Conservation (phyloP, 1,140 invertebrate species). For the Phymorhynchus buccinoides region DNA sequence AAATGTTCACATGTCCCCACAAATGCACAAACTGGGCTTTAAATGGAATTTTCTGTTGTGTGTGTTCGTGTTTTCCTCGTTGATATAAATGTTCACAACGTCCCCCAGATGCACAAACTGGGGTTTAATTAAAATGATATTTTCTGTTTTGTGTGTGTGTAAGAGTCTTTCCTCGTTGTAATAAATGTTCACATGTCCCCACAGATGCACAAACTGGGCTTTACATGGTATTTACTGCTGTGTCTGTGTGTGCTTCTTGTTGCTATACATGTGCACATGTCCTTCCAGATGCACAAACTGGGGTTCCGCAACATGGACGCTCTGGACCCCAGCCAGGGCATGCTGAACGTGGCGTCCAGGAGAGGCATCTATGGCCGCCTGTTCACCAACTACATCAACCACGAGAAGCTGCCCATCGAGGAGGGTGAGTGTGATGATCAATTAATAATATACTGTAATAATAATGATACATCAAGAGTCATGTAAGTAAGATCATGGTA, state of each 20-base stretch:
- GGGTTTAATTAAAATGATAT: not conserved
- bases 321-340: slow-evolving; percentile 64
- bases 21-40: too few species aligned
- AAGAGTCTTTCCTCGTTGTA: too few species aligned
- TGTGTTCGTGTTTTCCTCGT: too few species aligned
- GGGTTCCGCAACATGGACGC: slow-evolving; percentile 62
- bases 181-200: not conserved
- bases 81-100: too few species aligned
- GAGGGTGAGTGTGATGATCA: slow-evolving; percentile 41
- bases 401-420: slow-evolving; percentile 32
- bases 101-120: not conserved
- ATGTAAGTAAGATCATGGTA: too few species aligned
- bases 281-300: slow-evolving; percentile 40
- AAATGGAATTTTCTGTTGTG: too few species aligned
- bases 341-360: slow-evolving; percentile 60
- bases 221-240: slow-evolving; percentile 4
- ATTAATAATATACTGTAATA: too few species aligned
- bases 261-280: slow-evolving; percentile 5
- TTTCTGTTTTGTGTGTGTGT: too few species aligned
- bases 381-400: slow-evolving; percentile 55
- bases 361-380: slow-evolving; percentile 59
- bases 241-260: too few species aligned
- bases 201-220: not conserved
- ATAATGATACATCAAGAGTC: too few species aligned
- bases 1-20: too few species aligned